Percentiles rank a stretch among this genome's conserved stretches.
phyloP scores from a whole-genome alignment of 1,140 invertebrate genomes.

The Cephus cinctus region DNA sequence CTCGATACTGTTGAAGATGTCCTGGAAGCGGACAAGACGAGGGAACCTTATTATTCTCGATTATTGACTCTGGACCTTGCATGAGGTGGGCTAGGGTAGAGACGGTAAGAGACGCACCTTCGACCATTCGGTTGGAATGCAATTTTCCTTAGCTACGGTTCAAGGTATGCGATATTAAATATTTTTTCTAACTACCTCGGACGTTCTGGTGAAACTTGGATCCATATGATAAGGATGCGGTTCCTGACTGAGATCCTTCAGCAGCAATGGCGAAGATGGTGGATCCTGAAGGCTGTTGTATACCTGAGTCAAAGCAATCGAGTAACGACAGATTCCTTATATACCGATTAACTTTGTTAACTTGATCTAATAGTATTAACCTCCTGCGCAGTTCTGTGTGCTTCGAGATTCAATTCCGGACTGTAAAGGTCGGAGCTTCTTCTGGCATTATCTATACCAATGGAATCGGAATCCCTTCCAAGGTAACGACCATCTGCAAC shows the following conservation, averaged over 20 bases:
- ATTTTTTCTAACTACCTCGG: slow-evolving; percentile 37
- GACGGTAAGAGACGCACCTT: too few species aligned
- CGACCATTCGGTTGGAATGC: too few species aligned
- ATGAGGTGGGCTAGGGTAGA: too few species aligned
- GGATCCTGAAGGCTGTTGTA: slow-evolving; percentile 52
- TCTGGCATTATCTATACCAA: slow-evolving; percentile 28
- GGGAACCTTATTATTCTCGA: too few species aligned
- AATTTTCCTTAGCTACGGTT: too few species aligned
- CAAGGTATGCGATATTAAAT: too few species aligned
- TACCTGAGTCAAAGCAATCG: too few species aligned
- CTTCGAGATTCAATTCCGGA: slow-evolving; percentile 51
- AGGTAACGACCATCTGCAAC: background rate
- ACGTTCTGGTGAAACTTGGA: slow-evolving; percentile 53
- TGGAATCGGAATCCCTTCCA: slow-evolving; percentile 24
- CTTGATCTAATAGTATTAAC: slow-evolving; percentile 28
- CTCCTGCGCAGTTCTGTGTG: slow-evolving; percentile 50
- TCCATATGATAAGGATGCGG: slow-evolving; percentile 42
- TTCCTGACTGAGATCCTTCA: slow-evolving; percentile 45
- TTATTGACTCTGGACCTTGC: too few species aligned
- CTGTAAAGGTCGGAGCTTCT: slow-evolving; percentile 47
- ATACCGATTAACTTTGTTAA: too few species aligned
- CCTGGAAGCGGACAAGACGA: too few species aligned
- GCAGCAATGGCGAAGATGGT: slow-evolving; percentile 42
- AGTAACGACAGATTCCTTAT: too few species aligned
- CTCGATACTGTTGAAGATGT: slow-evolving; percentile 51